These are phyloP conservation scores for Cydia splendana DNA, from an alignment of 1,140 invertebrate species.

Conservation along the genomic window DNA sequence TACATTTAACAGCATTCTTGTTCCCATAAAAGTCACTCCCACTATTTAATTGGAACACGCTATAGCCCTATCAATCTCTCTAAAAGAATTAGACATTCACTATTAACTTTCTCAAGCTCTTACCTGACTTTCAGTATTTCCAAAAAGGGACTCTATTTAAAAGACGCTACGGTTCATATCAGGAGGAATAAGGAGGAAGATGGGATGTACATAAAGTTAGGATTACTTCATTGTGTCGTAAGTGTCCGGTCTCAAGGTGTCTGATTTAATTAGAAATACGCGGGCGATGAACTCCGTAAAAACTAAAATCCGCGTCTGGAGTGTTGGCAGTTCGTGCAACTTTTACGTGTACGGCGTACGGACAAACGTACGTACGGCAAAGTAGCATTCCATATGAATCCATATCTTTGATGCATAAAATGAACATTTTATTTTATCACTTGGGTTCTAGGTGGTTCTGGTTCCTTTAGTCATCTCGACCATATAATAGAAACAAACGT, in stretches of 20 bases:
- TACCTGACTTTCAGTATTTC: neutral
- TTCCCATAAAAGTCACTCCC: slow-evolving; percentile 27
- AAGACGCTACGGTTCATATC: neutral
- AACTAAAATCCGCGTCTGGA: slow-evolving; percentile 5
- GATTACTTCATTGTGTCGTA: slow-evolving; percentile 40
- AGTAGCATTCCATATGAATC: too few species aligned
- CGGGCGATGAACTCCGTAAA: slow-evolving; percentile 37
- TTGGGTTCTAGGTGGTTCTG: too few species aligned
- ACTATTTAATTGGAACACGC: slow-evolving; percentile 54
- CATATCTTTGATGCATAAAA: too few species aligned
- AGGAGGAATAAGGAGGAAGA: neutral
- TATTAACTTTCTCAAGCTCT: neutral
- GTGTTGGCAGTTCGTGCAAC: slow-evolving; percentile 13
- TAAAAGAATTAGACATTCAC: slow-evolving; percentile 38
- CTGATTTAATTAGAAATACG: slow-evolving; percentile 40
- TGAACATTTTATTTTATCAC: too few species aligned
- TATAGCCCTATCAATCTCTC: slow-evolving; percentile 52
- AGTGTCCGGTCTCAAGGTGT: slow-evolving; percentile 15
- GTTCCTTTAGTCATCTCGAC: too few species aligned
- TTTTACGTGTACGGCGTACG: neutral
- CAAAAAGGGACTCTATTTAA: neutral
- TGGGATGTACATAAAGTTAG: neutral
- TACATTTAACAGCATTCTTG: neutral
- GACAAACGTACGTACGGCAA: too few species aligned
- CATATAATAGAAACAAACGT: too few species aligned